Percentiles rank a stretch among this genome's conserved stretches.
Evolutionary conservation across 2,113 vertebrate species (phyloP).

Genomic region (Onychostoma macrolepis): DNA sequence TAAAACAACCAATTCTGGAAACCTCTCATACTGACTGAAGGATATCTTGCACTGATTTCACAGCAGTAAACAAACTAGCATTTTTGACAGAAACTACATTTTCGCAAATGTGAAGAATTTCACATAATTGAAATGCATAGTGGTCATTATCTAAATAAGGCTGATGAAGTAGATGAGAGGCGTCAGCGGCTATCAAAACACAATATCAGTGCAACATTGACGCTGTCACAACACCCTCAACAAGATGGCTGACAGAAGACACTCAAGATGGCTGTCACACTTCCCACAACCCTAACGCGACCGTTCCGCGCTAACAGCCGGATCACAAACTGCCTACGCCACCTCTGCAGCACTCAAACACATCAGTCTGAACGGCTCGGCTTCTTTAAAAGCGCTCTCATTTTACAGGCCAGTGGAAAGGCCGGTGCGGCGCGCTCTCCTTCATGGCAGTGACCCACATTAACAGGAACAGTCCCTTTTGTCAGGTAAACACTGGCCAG

Average conservation of each 20-base stretch:
- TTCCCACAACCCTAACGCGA: slow-evolving; percentile 23
- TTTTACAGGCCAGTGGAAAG: slow-evolving; percentile 9
- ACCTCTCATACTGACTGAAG: neutral
- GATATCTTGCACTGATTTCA: neutral
- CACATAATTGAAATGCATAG: neutral
- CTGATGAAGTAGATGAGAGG: neutral
- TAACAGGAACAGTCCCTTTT: slow-evolving; percentile 1
- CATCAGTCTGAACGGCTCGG: slow-evolving; percentile 43
- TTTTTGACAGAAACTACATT: neutral
- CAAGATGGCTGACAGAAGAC: slow-evolving; percentile 65
- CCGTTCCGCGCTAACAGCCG: neutral
- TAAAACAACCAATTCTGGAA: neutral
- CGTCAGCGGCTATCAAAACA: slow-evolving; percentile 51
- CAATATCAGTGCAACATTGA: slow-evolving; percentile 31
- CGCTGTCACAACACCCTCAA: slow-evolving; percentile 42
- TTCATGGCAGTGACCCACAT: slow-evolving; percentile 49
- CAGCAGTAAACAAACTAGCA: neutral
- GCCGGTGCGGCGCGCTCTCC: neutral
- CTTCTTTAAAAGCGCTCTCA: slow-evolving; percentile 30
- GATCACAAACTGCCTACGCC: neutral
- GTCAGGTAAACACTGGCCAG: neutral
- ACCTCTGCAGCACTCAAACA: neutral
- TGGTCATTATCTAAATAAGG: slow-evolving; percentile 8
- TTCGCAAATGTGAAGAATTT: neutral
- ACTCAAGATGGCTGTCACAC: slow-evolving; percentile 69